phyloP scores from a whole-genome alignment of 2,888 invertebrate species.

The Hylaea fasciaria region DNA sequence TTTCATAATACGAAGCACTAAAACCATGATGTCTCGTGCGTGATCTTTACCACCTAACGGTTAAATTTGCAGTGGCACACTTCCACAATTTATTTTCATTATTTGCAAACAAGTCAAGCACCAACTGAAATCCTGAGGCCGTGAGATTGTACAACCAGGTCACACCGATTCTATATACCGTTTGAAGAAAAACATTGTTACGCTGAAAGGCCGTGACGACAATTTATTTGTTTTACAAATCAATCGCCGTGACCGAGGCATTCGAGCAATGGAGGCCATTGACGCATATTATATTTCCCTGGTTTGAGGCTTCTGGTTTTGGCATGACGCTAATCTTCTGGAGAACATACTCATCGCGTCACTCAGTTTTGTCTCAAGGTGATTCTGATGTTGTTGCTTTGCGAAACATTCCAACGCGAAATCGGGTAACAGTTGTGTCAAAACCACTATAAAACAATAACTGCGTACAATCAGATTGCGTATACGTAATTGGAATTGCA shows the following conservation, averaged over 20 bases:
- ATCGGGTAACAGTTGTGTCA: background rate
- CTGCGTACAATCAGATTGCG: background rate
- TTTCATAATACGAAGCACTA: background rate
- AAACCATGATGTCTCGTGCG: background rate
- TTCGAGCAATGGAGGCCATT: constrained; percentile 29
- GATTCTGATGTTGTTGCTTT: too few species aligned
- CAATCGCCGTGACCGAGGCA: constrained; percentile 48
- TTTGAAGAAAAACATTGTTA: constrained; percentile 30
- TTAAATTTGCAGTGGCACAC: background rate
- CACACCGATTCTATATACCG: constrained; percentile 35
- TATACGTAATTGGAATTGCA: too few species aligned
- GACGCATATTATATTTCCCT: constrained; percentile 8
- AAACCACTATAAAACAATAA: background rate
- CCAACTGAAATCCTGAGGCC: constrained; percentile 25
- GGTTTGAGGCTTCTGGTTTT: background rate
- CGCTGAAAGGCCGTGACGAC: constrained; percentile 34
- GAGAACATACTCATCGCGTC: too few species aligned
- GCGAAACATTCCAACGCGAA: too few species aligned
- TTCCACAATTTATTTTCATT: too few species aligned
- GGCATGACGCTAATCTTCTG: too few species aligned
- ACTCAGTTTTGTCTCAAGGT: too few species aligned
- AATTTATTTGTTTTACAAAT: constrained; percentile 39
- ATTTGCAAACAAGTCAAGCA: constrained; percentile 34
- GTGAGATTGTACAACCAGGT: constrained; percentile 37
- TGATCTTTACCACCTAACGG: background rate